Base-by-base conservation (phyloP, 2,888 invertebrate species). In the Plemyria rubiginata region DNA sequence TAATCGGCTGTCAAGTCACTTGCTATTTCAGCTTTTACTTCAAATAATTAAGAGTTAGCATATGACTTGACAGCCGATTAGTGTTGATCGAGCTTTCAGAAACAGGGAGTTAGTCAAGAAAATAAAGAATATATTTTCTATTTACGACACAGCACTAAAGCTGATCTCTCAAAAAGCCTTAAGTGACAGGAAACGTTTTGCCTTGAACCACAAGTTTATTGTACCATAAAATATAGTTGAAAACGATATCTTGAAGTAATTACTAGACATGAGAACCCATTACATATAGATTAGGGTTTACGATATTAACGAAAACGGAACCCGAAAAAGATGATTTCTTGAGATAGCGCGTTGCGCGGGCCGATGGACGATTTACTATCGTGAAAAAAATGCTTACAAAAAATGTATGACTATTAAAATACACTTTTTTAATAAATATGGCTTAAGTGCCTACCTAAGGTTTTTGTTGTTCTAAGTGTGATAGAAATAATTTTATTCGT, bases 261-360 rank as follows among this genome's bases (percentile, higher is more conserved):
- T 90, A 91, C 88, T 78, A 85, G 85, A 88, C 86, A 91, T 89
- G 89, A 89, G 88, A 90, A 88, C 86, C 88, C 86, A 92, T 92
- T 92, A 91, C 88, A 89, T 85, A 92, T 88, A 90, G 90, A 92
- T 92, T 91, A 92, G 74, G 79, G 80, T 36, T 58, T 62, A 74
- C 78, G 77, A 80, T 86, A 88, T 87, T 84, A 85, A 83, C 79
- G 75, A 75, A 54, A 57, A 56, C 62, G 58, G 54, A 59, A 59
- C 63, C 63, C 62, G 22, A 48, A 62, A 83, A 85, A 85, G 88
- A 90, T 90, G 76, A 78, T 82, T 81, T 81, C 70, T 60, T 70
- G 41, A 82, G 88, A 90, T 88, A 88, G 72, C 58, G 29, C 36
- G 36, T 53, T 52, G 32, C n/a, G 38, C 16, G n/a, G 13, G 9